These are phyloP conservation scores for Atlantisia rogersi DNA, from an alignment of 2,113 vertebrate species.

Conservation along the genomic window DNA sequence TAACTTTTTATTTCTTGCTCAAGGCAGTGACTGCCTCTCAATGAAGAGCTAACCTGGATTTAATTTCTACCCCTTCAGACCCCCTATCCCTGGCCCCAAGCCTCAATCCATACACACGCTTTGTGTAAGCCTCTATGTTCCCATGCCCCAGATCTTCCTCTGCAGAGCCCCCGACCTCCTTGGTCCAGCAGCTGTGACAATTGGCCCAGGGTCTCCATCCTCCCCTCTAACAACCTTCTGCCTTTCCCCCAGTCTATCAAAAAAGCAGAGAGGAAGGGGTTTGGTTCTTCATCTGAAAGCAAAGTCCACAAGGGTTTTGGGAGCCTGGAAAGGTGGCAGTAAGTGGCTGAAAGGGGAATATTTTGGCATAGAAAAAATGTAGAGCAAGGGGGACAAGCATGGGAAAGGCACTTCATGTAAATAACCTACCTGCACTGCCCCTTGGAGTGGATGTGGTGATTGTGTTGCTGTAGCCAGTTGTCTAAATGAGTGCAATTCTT, in stretches of 20 bases:
- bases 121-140: background rate
- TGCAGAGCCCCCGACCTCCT: background rate
- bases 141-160: background rate
- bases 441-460: background rate
- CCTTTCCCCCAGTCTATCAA: background rate
- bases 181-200: background rate
- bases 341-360: background rate
- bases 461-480: background rate
- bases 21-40: background rate
- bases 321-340: background rate
- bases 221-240: background rate
- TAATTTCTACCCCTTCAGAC: background rate
- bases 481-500: background rate
- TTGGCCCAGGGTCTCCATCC: background rate
- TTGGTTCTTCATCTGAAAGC: background rate
- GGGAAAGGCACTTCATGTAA: background rate
- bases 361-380: background rate
- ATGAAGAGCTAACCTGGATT: background rate
- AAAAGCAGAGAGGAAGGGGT: background rate
- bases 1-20: background rate
- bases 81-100: background rate
- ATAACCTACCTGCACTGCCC: background rate
- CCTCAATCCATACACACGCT: accelerated
- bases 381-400: background rate
- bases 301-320: background rate